These are phyloP conservation scores for Pterostichus madidus DNA, from an alignment of 2,888 invertebrate genomes.

Conservation along the genomic window DNA sequence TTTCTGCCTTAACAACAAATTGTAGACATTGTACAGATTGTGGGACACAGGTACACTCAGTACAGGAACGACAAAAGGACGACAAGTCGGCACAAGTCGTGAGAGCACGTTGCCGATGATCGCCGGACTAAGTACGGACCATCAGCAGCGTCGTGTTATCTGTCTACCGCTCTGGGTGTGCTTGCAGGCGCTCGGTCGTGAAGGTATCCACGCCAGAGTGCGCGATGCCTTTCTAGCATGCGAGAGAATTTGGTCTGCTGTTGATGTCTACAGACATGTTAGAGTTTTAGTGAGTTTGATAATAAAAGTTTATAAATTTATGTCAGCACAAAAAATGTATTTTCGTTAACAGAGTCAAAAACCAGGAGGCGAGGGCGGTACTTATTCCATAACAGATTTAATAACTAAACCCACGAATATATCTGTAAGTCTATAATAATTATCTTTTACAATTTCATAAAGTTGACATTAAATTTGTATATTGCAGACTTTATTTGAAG, in stretches of 20 bases:
- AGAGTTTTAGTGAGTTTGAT: conserved; percentile 83
- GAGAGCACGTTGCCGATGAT: conserved; percentile 81
- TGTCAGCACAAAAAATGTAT: neutral
- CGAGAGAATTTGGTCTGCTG: conserved; percentile 81
- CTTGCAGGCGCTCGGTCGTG: conserved; percentile 86
- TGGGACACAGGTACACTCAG: conserved; percentile 76
- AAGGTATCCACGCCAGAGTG: conserved; percentile 85
- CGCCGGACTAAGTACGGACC: conserved; percentile 79
- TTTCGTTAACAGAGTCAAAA: conserved; percentile 84
- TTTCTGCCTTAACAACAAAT: too few relatives aligned
- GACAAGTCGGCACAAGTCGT: conserved; percentile 76
- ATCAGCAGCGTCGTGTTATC: conserved; percentile 82
- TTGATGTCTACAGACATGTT: conserved; percentile 84
- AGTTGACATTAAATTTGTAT: conserved; percentile 3
- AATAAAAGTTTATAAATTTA: neutral
- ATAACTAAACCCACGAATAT: conserved; percentile 82
- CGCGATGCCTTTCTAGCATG: conserved; percentile 87
- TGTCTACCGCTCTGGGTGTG: conserved; percentile 92
- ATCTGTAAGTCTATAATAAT: conserved; percentile 73
- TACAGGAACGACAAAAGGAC: conserved; percentile 70
- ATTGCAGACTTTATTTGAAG: conserved; percentile 84
- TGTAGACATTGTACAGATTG: conserved; percentile 75
- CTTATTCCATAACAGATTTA: conserved; percentile 81
- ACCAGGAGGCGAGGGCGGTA: conserved; percentile 87
- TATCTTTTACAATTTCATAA: neutral